Percentiles rank a stretch among this genome's conserved stretches.
Conservation (phyloP, 1,140 invertebrate genomes). For the Drosophila pallidifrons region DNA sequence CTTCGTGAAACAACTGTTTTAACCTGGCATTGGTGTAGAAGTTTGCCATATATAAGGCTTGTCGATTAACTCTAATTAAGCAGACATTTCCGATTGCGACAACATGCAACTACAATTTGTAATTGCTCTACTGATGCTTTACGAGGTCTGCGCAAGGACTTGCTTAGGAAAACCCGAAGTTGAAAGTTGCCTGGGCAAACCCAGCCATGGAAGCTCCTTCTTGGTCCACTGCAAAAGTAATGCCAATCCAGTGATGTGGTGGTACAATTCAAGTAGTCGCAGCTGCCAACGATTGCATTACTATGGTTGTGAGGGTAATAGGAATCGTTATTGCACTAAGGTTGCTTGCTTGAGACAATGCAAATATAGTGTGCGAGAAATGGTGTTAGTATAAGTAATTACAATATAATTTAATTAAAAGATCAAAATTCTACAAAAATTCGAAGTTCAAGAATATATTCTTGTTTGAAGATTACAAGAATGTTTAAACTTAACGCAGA, state of each 20-base stretch:
- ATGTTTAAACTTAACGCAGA: too few species aligned
- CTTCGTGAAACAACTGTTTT: not conserved
- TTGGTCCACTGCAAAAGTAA: not conserved
- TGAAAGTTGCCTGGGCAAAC: not conserved
- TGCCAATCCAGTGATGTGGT: slow-evolving; percentile 1
- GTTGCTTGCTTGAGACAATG: not conserved
- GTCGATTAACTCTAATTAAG: not conserved
- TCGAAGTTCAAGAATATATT: too few species aligned
- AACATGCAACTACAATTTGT: not conserved
- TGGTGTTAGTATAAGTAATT: too few species aligned
- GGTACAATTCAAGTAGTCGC: not conserved
- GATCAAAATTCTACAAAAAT: too few species aligned
- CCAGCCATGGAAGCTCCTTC: not conserved
- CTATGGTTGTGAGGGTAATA: not conserved
- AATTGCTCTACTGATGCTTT: not conserved
- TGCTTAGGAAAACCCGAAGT: not conserved
- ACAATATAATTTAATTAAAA: not conserved
- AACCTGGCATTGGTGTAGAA: not conserved
- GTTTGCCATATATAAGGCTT: not conserved
- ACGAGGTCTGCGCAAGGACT: not conserved
- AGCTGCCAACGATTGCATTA: not conserved
- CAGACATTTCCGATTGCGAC: not conserved
- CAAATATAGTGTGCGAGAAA: not conserved
- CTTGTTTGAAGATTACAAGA: too few species aligned
- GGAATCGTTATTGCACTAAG: not conserved